These are phyloP conservation scores for Nomada lathburiana DNA, from an alignment of 2,888 invertebrate genomes.

Conservation along the genomic window DNA sequence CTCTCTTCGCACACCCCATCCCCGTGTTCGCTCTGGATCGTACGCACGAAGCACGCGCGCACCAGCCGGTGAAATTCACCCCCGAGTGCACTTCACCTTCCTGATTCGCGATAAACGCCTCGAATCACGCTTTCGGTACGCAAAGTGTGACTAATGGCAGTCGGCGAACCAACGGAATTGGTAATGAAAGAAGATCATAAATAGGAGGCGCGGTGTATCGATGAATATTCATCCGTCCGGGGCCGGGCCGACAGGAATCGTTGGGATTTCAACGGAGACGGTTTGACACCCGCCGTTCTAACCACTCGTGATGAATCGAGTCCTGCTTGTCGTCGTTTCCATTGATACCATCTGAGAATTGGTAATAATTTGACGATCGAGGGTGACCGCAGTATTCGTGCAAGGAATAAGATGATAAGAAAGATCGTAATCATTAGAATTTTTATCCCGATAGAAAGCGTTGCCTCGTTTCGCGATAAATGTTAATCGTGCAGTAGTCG, in stretches of 20 bases:
- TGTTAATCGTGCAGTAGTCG: too few relatives aligned
- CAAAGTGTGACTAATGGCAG: slow-evolving; percentile 65
- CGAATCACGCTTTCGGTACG: slow-evolving; percentile 65
- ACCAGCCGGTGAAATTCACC: slow-evolving; percentile 52
- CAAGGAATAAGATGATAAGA: too few relatives aligned
- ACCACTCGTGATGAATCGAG: slow-evolving; percentile 15
- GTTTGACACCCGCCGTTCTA: slow-evolving; percentile 24
- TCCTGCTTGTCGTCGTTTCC: slow-evolving; percentile 16
- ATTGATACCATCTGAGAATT: slow-evolving; percentile 7
- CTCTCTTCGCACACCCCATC: neutral
- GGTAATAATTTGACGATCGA: slow-evolving; percentile 16
- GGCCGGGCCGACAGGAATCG: slow-evolving; percentile 30
- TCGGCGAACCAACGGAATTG: slow-evolving; percentile 63
- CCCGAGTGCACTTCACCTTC: slow-evolving; percentile 65
- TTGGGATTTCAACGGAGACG: slow-evolving; percentile 44
- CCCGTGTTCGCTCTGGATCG: slow-evolving; percentile 30
- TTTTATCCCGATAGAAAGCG: too few relatives aligned
- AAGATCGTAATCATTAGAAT: neutral
- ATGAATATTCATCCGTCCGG: slow-evolving; percentile 50
- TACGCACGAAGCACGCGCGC: slow-evolving; percentile 49
- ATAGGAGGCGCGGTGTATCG: slow-evolving; percentile 53
- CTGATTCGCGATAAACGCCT: slow-evolving; percentile 70
- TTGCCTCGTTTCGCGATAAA: too few relatives aligned
- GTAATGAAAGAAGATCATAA: slow-evolving; percentile 63
- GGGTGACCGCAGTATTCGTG: neutral